Percentiles rank a stretch among this genome's conserved stretches.
Evolutionary conservation across 2,888 invertebrate genomes (phyloP).

Genomic region (Caenorhabditis imperialis): DNA sequence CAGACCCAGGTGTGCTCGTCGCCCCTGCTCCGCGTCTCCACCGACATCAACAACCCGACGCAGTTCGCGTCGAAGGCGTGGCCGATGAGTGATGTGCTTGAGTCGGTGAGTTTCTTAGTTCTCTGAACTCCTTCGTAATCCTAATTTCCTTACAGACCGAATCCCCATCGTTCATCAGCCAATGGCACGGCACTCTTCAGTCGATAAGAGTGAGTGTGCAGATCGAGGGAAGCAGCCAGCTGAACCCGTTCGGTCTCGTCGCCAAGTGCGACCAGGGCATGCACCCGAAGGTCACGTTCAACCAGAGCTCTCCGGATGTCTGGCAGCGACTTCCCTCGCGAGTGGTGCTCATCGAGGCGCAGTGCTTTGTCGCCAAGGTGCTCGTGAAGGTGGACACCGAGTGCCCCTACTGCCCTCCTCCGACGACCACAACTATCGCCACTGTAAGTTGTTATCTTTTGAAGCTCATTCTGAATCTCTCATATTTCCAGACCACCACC

Average conservation of each 20-base stretch:
- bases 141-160: slow-evolving; percentile 9
- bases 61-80: slow-evolving; percentile 37
- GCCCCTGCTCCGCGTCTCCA: slow-evolving; percentile 33
- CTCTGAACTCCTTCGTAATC: background rate
- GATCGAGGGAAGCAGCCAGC: slow-evolving; percentile 33
- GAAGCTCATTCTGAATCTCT: slow-evolving; percentile 3
- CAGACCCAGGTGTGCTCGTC: slow-evolving; percentile 21
- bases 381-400: slow-evolving; percentile 35
- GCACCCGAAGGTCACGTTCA: slow-evolving; percentile 36
- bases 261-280: slow-evolving; percentile 47
- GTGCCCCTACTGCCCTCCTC: slow-evolving; percentile 43
- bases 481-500: background rate
- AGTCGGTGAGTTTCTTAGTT: slow-evolving; percentile 13
- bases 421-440: slow-evolving; percentile 10
- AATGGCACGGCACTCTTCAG: slow-evolving; percentile 29
- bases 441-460: background rate
- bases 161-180: slow-evolving; percentile 30
- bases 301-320: background rate
- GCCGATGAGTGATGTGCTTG: slow-evolving; percentile 8
- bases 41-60: slow-evolving; percentile 19
- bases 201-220: slow-evolving; percentile 22
- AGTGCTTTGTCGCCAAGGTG: slow-evolving; percentile 42
- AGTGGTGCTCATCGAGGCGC: slow-evolving; percentile 28
- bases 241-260: slow-evolving; percentile 46
- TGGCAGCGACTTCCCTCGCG: slow-evolving; percentile 13